These are phyloP conservation scores for Halcyon smyrnensis DNA, from an alignment of 2,797 vertebrate species.

Conservation along the genomic window DNA sequence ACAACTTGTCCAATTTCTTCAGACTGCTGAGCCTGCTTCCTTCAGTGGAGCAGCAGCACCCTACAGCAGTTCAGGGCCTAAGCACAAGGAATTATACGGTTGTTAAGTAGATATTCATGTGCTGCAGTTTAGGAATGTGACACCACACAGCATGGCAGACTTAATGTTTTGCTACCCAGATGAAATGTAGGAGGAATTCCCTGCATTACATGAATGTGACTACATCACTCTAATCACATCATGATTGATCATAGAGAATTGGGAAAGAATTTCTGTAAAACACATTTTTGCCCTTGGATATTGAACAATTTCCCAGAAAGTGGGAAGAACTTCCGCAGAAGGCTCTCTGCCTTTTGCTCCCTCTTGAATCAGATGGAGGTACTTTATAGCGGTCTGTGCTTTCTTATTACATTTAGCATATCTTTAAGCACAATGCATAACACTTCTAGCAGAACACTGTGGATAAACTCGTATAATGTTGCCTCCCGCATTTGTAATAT, in stretches of 20 bases:
- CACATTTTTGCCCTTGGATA: background rate
- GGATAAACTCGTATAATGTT: background rate
- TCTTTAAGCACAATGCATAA: background rate
- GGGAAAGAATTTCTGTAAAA: background rate
- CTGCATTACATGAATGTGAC: background rate
- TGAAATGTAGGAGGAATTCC: background rate
- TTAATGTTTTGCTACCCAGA: background rate
- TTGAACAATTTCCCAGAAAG: background rate
- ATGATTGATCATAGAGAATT: background rate
- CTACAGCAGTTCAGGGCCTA: background rate
- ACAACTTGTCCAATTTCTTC: background rate
- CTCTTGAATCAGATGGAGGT: background rate
- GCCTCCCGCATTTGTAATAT: rapidly evolving
- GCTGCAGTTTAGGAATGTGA: background rate
- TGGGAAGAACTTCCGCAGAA: background rate
- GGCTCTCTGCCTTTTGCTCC: background rate
- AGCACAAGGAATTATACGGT: rapidly evolving
- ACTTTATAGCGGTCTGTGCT: background rate
- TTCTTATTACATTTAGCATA: background rate
- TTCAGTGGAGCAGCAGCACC: background rate
- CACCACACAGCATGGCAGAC: background rate
- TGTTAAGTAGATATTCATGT: background rate
- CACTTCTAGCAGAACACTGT: background rate
- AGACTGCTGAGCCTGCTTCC: background rate
- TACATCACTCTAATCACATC: background rate